These are phyloP conservation scores for Arenicola marina DNA, from an alignment of 2,888 invertebrate genomes.

Conservation along the genomic window DNA sequence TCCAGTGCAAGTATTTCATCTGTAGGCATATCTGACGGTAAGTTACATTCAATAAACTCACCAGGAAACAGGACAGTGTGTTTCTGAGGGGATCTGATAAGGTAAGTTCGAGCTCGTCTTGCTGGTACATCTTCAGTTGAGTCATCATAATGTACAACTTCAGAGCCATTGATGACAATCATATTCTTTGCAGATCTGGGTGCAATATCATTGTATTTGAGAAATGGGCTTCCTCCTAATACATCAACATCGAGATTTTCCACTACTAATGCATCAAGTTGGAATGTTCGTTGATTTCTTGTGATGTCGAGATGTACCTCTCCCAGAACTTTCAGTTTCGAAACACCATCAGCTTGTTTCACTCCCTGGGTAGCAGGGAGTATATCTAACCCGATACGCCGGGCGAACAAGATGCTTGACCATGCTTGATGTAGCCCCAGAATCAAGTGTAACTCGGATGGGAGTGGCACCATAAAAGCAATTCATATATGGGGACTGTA, in stretches of 20 bases:
- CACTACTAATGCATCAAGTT: constrained; percentile 2
- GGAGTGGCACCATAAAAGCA: background rate
- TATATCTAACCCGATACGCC: background rate
- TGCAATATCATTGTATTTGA: background rate
- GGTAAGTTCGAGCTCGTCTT: constrained; percentile 2
- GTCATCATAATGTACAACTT: constrained; percentile 5
- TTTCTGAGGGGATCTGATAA: background rate
- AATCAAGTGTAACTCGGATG: background rate
- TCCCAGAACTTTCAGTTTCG: background rate
- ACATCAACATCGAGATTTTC: constrained; percentile 5
- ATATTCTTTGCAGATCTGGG: constrained; percentile 1
- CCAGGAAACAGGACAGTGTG: constrained; percentile 5
- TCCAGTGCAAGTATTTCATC: background rate
- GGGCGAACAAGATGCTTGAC: background rate
- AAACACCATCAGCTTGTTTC: background rate
- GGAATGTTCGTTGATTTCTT: background rate
- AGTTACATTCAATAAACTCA: background rate
- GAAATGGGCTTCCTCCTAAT: constrained; percentile 2
- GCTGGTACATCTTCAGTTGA: background rate
- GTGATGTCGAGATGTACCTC: constrained; percentile 1
- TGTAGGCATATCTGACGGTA: background rate
- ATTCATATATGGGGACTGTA: constrained; percentile 1
- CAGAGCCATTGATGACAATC: constrained; percentile 3
- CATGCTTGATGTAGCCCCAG: constrained; percentile 2
- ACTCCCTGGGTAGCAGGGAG: background rate